A percentile compares a stretch with the other conserved stretches of the same genome.
phyloP scores from a whole-genome alignment of 2,113 vertebrate species.

The Vulpes ferrilata region DNA sequence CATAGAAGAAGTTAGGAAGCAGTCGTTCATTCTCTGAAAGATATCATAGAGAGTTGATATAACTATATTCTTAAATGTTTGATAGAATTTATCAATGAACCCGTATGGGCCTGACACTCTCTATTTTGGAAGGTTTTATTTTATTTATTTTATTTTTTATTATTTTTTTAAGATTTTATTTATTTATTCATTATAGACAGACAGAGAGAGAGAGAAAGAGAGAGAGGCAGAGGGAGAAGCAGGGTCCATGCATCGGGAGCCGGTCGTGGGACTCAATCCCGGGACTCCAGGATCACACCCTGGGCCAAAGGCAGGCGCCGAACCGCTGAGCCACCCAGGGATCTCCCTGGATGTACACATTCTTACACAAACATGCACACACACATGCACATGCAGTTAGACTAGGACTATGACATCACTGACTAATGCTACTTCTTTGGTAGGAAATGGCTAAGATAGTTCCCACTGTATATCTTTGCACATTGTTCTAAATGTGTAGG shows the following conservation, averaged over 20 bases:
- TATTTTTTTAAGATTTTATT: too few relatives aligned
- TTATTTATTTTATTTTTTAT: neutral
- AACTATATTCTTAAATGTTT: neutral
- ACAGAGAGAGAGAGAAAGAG: too few relatives aligned
- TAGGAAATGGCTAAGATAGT: neutral
- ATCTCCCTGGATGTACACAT: neutral
- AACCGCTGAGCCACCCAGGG: too few relatives aligned
- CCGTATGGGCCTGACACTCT: neutral
- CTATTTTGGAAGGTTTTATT: neutral
- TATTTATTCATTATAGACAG: too few relatives aligned
- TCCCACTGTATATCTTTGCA: neutral
- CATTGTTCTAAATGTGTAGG: neutral
- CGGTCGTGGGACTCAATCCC: too few relatives aligned
- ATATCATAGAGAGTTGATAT: neutral
- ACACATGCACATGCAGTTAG: rapidly evolving
- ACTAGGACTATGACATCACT: neutral
- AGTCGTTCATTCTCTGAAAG: neutral
- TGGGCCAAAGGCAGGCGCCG: too few relatives aligned
- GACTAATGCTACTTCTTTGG: neutral
- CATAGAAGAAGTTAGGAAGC: neutral
- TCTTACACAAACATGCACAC: neutral
- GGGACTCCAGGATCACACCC: too few relatives aligned
- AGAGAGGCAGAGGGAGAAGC: too few relatives aligned
- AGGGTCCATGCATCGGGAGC: too few relatives aligned
- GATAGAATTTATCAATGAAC: neutral